Evolutionary conservation across 1,140 invertebrate genomes (phyloP), one percentile per base, ranked within the genome.

Genomic region (Eriocheir sinensis): DNA sequence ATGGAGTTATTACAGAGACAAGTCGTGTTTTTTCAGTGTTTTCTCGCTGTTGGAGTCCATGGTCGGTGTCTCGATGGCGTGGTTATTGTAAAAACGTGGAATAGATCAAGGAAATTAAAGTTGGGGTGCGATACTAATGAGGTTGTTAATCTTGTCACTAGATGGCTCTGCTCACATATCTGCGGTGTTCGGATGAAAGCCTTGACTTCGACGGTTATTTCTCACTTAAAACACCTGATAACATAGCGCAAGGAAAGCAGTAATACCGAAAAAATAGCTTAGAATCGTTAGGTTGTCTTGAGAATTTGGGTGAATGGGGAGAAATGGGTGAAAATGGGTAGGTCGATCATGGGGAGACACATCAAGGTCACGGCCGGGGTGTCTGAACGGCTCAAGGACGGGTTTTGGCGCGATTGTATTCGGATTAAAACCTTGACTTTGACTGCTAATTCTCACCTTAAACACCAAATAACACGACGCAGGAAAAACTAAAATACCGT

Each of bases 321-420:
- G 15, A 30, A n/a, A 72, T 15, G n/a, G 40, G 36, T 12, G 8
- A 80, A 27, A 30, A 21, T 0, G 40, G 12, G 30, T 3, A 81
- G 36, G 27, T 40, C 12, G 44, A 36, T 3, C 17, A 1, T 92
- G 27, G n/a, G 9, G 40, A n/a, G 2, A 30, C 30, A 92, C 30
- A 15, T 92, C n/a, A 41, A 93, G 32, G n/a, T 27, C 30, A 30
- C 2, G n/a, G 3, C 2, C 17, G 34, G 30, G 30, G 9, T 21
- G n/a, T 93, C 21, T 38, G 60, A 34, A 89, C 21, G 41, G 32
- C 15, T 32, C 32, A 88, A 44, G 48, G 92, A 89, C 53, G 85
- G 92, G 86, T 93, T n/a, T n/a, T n/a, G n/a, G n/a, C n/a, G n/a
- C n/a, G n/a, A n/a, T n/a, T n/a, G n/a, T 72, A 4, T n/a, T 72